These are phyloP conservation scores for Acanthopleura granulata DNA, from an alignment of 2,888 invertebrate genomes.

Conservation along the genomic window DNA sequence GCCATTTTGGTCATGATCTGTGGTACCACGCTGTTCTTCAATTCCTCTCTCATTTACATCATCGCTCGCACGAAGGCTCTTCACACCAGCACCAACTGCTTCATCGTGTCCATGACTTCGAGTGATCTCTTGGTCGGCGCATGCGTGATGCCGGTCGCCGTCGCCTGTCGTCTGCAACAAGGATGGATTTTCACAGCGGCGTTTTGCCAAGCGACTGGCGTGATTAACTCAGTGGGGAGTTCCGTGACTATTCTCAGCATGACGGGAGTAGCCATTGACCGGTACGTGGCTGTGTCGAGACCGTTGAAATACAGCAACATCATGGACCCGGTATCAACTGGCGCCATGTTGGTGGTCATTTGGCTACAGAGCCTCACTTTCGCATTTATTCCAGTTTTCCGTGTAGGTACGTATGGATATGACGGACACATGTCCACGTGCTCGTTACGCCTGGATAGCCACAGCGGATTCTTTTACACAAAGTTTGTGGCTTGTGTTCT, in stretches of 20 bases:
- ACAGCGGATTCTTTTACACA: constrained; percentile 27
- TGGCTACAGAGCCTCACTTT: constrained; percentile 42
- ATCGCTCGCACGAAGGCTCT: constrained; percentile 38
- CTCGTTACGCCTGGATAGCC: background rate
- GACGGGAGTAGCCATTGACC: constrained; percentile 45
- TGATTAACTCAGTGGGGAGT: constrained; percentile 29
- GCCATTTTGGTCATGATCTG: constrained; percentile 27
- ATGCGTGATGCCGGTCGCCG: constrained; percentile 41
- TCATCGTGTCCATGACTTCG: constrained; percentile 42
- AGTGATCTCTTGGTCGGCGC: constrained; percentile 42
- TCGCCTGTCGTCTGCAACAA: constrained; percentile 26
- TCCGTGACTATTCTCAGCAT: constrained; percentile 38
- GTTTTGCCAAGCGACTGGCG: constrained; percentile 34
- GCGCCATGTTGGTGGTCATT: constrained; percentile 29
- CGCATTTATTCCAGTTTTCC: constrained; percentile 36
- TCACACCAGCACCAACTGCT: constrained; percentile 48
- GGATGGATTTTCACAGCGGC: constrained; percentile 27
- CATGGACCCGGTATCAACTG: constrained; percentile 35
- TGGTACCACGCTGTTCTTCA: constrained; percentile 28
- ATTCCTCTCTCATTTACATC: constrained; percentile 36
- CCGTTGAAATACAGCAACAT: constrained; percentile 45
- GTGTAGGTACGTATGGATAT: constrained; percentile 39
- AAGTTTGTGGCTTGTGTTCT: constrained; percentile 38
- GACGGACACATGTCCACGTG: constrained; percentile 23
- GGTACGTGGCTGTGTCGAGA: constrained; percentile 46